Conservation (phyloP, 2,113 vertebrate species). For the Pluvianellus socialis region DNA sequence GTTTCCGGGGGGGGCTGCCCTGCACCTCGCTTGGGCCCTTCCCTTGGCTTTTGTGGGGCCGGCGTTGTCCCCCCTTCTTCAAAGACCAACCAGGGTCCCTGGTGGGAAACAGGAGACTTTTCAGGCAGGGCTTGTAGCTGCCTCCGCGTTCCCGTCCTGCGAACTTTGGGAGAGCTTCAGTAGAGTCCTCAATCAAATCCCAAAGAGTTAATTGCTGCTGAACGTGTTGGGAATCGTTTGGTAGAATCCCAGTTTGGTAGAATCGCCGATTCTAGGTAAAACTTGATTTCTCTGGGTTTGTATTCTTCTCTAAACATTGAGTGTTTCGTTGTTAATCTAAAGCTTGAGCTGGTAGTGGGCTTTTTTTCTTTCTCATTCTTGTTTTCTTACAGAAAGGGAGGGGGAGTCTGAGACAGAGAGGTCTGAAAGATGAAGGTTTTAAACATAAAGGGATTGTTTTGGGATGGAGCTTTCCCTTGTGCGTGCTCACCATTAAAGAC, state of each 20-base stretch:
- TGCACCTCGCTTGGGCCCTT: neutral
- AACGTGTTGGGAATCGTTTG: neutral
- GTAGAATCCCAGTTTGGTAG: neutral
- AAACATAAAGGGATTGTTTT: constrained; percentile 45
- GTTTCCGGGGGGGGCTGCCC: neutral
- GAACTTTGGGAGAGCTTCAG: neutral
- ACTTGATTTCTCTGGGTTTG: neutral
- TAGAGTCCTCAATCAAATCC: neutral
- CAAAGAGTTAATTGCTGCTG: neutral
- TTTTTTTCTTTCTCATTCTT: neutral
- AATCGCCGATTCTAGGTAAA: neutral
- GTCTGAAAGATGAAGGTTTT: constrained; percentile 35
- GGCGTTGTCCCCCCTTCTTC: neutral
- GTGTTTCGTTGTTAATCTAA: neutral
- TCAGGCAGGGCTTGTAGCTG: neutral
- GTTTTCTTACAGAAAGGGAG: neutral
- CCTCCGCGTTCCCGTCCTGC: neutral
- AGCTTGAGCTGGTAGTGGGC: neutral
- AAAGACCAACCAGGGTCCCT: neutral
- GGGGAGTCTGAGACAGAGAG: neutral
- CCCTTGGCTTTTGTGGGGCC: neutral
- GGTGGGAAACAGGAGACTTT: neutral
- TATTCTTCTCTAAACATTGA: neutral
- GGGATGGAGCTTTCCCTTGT: constrained; percentile 38
- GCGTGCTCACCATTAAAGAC: constrained; percentile 18